Evolutionary conservation across 1,140 invertebrate genomes (phyloP), one percentile per base, ranked within the genome.

Genomic region (Drosophila bocki): DNA sequence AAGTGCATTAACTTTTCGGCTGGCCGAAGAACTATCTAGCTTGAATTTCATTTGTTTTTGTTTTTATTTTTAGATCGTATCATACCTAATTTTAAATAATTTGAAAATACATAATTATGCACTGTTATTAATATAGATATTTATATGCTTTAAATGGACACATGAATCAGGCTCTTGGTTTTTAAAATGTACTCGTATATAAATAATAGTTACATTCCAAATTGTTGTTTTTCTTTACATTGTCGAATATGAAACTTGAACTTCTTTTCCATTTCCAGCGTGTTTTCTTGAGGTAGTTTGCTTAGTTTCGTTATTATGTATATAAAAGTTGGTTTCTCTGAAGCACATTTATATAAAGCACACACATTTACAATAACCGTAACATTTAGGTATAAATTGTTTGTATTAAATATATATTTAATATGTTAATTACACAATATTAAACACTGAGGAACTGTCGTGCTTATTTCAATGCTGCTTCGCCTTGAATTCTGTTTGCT

Each of bases 281-380:
- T 80, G 42, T 51, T 51, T 50, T 72, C 70, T 72, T 90, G 86
- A 91, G 87, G 85, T 90, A 90, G 85, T 91, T 90, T 62, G 58
- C 77, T 90, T 84, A 61, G 56, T 78, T 71, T 78, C 53, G 47
- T 56, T 62, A 45, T 62, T 80, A 48, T 65, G 37, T 75, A 64
- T 80, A 67, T 86, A 75, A 78, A 78, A 78, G 57, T 78, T 77
- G 57, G 59, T 67, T 75, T 91, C 74, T 86, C 71, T 86, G 86
- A 91, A 91, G 86, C 86, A 91, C 86, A 91, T 86, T 86, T 86
- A 91, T 75, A 75, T 91, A 91, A 91, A 91, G 86, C 86, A 91
- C 86, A 91, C 86, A 91, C 86, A 91, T 86, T 90, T 82, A 91
- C 79, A 71, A 79, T 90, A 70, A 75, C 61, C 77, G 83, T 85